Base-by-base conservation (phyloP, 2,797 vertebrate genomes). In the Emydoidea blandingii region DNA sequence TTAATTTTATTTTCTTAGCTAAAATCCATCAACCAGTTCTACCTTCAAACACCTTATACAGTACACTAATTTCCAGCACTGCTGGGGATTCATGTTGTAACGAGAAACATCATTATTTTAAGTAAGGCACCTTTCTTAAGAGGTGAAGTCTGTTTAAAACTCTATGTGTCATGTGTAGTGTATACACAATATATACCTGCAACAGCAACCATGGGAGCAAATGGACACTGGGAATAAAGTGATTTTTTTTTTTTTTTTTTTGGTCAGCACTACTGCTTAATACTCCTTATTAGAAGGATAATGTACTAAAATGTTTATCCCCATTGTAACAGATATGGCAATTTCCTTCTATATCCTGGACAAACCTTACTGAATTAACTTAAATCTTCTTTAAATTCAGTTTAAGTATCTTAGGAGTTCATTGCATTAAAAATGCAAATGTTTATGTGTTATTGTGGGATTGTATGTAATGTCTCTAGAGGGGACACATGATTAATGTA, bases 1-100 rank as follows among this genome's bases (percentile, higher is more conserved):
- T 3, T 76, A 31, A 19, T 7, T 8, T 0, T 5, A 52, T 84
- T 81, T 79, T 54, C 34, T n/a, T 37, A 29, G 21, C 1, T 0
- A 54, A 31, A 21, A 3, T 88, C 12, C 44, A 52, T 27, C 47
- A 89, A 12, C 10, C 4, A 0, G 0, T 12, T 81, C 31, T 31
- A 5, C 47, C n/a, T 76, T 31, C 19, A 41, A 89, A 6, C 1
- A 2, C 3, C 53, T 72, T 81, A 10, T 12, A 59, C 1, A 3
- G 16, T 34, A 21, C 53, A 85, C 18, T 54, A 15, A 10, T 37
- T 79, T 14, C 54, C 81, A 85, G 49, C 23, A 53, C 11, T 82
- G 8, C 9, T 72, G 53, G 56, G 44, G 16, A 9, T 74, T 91
- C 59, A 57, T 57, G n/a, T 18, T 1, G 0, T 12, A 74, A 47